Evolutionary conservation across 2,888 invertebrate genomes (phyloP), one percentile per base, ranked within the genome.

Genomic region (Craniophora ligustri): DNA sequence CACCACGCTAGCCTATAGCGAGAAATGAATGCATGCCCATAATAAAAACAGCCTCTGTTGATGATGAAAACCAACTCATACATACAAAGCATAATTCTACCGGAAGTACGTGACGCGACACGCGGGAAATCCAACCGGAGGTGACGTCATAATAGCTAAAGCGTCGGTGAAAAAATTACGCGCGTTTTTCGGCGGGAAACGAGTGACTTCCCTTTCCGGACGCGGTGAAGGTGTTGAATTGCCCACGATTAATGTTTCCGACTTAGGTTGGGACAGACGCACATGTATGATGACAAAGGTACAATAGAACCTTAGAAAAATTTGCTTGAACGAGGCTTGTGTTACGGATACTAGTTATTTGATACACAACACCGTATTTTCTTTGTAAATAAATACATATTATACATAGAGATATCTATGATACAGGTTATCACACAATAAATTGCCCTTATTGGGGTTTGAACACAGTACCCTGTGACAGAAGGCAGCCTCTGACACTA

Each of bases 171-270:
- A 83, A 88, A 89, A 90, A 89, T 88, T 87, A 89, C 85, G 72
- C 84, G 85, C 86, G 81, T 86, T 89, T 91, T 90, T 82, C 53
- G 85, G 82, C 77, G 84, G 88, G 88, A 90, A 89, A 89, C 86
- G 85, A 81, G 79, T 81, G 81, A 81, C 81, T 83, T 91, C 91
- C 91, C 82, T 19, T 81, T 85, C 84, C 83, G 79, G 76, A 58
- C 42, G 67, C 66, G 59, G 47, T 40, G 36, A 42, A 75, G 78
- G 76, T 80, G 80, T 74, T 68, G 73, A 68, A 76, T 72, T 78
- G 75, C 72, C 69, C 23, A 36, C 19, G 48, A 62, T 59, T 59
- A 48, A 46, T 50, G 54, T 60, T 67, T 54, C 47, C 46, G 44
- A 49, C 21, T 31, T 39, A 44, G 14, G 49, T 21, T 49, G 40